Conservation (phyloP, 2,113 vertebrate species). For the Reinhardtius hippoglossoides region DNA sequence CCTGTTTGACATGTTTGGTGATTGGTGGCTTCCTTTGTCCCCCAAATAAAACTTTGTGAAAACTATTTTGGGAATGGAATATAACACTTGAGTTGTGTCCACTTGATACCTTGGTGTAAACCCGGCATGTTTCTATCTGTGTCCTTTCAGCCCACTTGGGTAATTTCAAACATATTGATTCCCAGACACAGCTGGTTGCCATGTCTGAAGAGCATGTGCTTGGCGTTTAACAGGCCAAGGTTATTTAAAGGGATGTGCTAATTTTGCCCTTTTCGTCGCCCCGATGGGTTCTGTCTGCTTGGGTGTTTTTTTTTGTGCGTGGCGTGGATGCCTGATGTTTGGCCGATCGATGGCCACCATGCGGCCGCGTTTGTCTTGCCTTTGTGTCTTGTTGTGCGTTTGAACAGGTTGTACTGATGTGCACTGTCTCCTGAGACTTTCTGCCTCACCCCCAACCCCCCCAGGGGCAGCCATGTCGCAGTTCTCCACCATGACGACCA, state of each 20-base stretch:
- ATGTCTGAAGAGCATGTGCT: conserved; percentile 65
- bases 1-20: neutral
- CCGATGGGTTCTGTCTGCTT: conserved; percentile 65
- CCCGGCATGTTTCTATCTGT: conserved; percentile 27
- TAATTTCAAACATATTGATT: conserved; percentile 76
- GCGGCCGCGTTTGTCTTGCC: conserved; percentile 24
- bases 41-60: neutral
- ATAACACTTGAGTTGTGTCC: neutral
- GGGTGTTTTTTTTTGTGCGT: conserved; percentile 34
- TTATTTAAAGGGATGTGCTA: conserved; percentile 84
- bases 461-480: conserved; percentile 86
- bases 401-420: conserved; percentile 49
- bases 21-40: neutral
- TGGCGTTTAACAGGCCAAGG: conserved; percentile 69
- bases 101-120: neutral
- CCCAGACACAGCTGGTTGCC: conserved; percentile 58
- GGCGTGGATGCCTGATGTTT: conserved; percentile 19
- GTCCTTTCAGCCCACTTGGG: conserved; percentile 57
- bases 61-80: conserved; percentile 1
- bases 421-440: conserved; percentile 50
- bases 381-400: conserved; percentile 37
- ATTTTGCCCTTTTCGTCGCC: conserved; percentile 73
- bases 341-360: conserved; percentile 36
- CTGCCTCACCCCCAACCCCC: conserved; percentile 48
- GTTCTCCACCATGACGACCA: conserved; percentile 86